These are phyloP conservation scores for Streblospio benedicti DNA, from an alignment of 1,140 invertebrate genomes.

Conservation along the genomic window DNA sequence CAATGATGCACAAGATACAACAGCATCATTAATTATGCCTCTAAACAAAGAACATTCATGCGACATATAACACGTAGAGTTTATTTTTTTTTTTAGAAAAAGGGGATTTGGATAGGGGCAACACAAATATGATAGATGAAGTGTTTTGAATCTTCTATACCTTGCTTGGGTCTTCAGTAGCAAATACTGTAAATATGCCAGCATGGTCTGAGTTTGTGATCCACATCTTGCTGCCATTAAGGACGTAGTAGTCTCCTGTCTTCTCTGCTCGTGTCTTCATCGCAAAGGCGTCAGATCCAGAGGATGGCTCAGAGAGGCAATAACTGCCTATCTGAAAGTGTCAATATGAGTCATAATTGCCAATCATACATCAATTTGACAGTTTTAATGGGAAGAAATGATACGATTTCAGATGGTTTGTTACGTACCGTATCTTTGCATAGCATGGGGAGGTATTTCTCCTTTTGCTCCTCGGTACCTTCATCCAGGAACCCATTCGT, in stretches of 20 bases:
- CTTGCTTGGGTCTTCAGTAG: constrained; percentile 42
- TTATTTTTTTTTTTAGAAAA: too few relatives aligned
- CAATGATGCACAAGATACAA: too few relatives aligned
- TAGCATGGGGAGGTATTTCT: constrained; percentile 54
- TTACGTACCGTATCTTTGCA: constrained; percentile 45
- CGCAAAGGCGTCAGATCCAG: constrained; percentile 57
- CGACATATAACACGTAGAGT: too few relatives aligned
- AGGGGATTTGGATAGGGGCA: too few relatives aligned
- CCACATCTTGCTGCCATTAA: constrained; percentile 62
- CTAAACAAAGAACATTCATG: too few relatives aligned
- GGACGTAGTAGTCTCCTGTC: constrained; percentile 46
- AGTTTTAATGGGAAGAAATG: too few relatives aligned
- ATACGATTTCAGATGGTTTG: too few relatives aligned
- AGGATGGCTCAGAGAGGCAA: constrained; percentile 76
- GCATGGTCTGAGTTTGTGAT: constrained; percentile 90
- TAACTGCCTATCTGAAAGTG: constrained; percentile 73
- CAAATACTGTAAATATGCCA: constrained; percentile 51
- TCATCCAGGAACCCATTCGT: constrained; percentile 57
- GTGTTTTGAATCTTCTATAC: too few relatives aligned
- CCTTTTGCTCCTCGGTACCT: constrained; percentile 55
- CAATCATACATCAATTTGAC: too few relatives aligned
- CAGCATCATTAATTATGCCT: too few relatives aligned
- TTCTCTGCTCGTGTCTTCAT: constrained; percentile 47
- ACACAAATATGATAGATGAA: too few relatives aligned
- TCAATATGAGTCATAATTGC: too few relatives aligned